phyloP scores from a whole-genome alignment of 2,797 vertebrate genomes.

The Chromobotia macracanthus region DNA sequence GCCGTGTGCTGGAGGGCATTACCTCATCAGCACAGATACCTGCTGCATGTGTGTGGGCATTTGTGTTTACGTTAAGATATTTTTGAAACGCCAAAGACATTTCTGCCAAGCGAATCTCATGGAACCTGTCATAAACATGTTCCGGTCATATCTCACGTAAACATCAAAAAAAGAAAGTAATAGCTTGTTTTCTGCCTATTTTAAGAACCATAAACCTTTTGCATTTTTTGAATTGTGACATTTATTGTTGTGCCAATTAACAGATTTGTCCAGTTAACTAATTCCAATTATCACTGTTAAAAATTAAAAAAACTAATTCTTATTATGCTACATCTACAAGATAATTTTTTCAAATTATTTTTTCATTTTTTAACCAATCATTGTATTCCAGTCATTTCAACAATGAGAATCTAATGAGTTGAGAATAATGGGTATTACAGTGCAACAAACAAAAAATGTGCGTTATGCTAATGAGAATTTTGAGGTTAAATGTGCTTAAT shows the following conservation, averaged over 20 bases:
- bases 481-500: neutral
- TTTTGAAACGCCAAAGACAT: conserved; percentile 12
- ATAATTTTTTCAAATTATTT: neutral
- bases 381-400: neutral
- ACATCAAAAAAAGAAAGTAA: neutral
- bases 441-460: neutral
- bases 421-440: conserved; percentile 8
- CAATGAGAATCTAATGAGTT: neutral
- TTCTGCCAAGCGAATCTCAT: neutral
- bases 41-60: conserved; percentile 42
- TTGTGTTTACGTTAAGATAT: conserved; percentile 27
- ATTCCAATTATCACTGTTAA: too few relatives aligned
- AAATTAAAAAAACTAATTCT: neutral
- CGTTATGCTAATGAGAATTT: neutral
- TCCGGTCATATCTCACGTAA: neutral
- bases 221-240: neutral
- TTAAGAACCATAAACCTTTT: neutral
- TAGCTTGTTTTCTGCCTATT: neutral
- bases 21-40: conserved; percentile 46
- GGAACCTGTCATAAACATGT: neutral
- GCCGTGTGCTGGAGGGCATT: conserved; percentile 53
- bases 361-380: neutral
- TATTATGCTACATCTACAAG: neutral
- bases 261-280: neutral
- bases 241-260: neutral